Percentiles rank a stretch among this genome's conserved stretches.
phyloP scores from a whole-genome alignment of 2,113 vertebrate species.

The Zapus hudsonius region DNA sequence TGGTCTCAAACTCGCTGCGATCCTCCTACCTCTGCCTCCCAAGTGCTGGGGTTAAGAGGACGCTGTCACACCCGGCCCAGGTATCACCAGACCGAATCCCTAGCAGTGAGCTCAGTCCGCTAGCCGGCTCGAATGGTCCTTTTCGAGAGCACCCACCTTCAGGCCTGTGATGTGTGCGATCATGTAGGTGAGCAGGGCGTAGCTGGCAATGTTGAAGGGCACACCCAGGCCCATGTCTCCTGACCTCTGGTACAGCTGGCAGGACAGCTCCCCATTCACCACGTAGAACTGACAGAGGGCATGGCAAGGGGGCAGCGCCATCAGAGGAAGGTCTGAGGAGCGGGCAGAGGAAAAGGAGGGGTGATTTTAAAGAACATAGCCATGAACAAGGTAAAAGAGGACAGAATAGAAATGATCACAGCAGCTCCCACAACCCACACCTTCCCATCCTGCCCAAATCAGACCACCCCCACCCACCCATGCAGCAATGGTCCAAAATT shows the following conservation, averaged over 20 bases:
- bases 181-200: conserved; percentile 97
- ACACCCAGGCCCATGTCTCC: conserved; percentile 98
- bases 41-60: no score
- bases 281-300: conserved; percentile 98
- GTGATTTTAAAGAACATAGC: not conserved
- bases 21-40: no score
- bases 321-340: conserved; percentile 91
- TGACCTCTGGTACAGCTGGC: conserved; percentile 97
- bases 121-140: accelerated
- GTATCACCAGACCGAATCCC: not conserved
- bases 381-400: not conserved
- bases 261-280: conserved; percentile 93
- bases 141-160: conserved; percentile 85
- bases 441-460: not conserved
- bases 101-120: no score
- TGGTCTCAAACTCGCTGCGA: no score
- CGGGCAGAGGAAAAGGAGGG: not conserved
- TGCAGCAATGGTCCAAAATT: not conserved
- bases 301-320: conserved; percentile 97
- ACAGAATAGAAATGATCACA: not conserved
- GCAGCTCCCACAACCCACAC: not conserved
- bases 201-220: conserved; percentile 99
- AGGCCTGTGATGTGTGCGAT: conserved; percentile 96
- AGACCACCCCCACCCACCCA: not conserved
- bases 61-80: no score